A percentile compares a stretch with the other conserved stretches of the same genome.
Conservation (phyloP, 2,113 vertebrate species). For the Brachypodius melanocephalos region DNA sequence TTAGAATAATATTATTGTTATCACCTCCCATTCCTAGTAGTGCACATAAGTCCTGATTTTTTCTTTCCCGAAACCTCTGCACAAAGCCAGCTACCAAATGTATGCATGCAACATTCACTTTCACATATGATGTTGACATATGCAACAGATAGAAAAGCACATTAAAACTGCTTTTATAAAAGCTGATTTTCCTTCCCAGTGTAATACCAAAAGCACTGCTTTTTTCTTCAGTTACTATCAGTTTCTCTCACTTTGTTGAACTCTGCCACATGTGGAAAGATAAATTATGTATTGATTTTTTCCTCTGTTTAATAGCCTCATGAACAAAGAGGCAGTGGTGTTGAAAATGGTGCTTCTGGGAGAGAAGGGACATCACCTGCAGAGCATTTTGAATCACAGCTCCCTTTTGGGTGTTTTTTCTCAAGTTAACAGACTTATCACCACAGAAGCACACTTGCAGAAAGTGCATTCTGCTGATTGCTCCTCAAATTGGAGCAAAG, state of each 20-base stretch:
- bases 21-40: not conserved
- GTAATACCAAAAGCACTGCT: not conserved
- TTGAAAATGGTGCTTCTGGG: not conserved
- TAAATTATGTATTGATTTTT: conserved; percentile 73
- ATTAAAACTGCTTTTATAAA: not conserved
- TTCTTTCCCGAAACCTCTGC: not conserved
- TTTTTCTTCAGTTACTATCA: not conserved
- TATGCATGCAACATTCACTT: not conserved
- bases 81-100: not conserved
- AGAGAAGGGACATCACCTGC: not conserved
- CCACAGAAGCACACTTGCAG: not conserved
- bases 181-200: not conserved
- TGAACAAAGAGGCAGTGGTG: conserved; percentile 11
- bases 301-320: conserved; percentile 20
- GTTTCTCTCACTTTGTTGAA: conserved; percentile 24
- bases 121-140: not conserved
- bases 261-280: conserved; percentile 11
- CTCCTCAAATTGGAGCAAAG: not conserved
- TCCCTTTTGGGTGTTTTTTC: not conserved
- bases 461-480: not conserved
- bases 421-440: not conserved
- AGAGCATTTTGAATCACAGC: not conserved
- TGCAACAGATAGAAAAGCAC: not conserved
- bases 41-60: not conserved
- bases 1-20: not conserved